Evolutionary conservation across 1,140 invertebrate species (phyloP), one percentile per base, ranked within the genome.

Genomic region (Calephelis virginiensis): DNA sequence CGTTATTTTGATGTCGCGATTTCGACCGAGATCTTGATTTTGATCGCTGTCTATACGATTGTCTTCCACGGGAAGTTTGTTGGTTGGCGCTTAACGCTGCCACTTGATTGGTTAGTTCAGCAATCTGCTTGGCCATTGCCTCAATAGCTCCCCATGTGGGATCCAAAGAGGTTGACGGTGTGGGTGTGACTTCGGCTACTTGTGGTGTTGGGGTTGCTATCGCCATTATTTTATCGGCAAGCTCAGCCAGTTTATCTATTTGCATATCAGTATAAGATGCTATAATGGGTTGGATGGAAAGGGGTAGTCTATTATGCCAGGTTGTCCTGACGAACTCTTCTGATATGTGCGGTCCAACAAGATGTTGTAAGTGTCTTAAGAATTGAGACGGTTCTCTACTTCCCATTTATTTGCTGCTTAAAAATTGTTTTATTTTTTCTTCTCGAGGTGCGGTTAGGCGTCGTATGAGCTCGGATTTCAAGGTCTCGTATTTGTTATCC

Each of bases 401-500:
- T 9, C 17, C 50, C 14, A 53, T 53, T 53, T 53, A 14, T 2
- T 53, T 14, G 3, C 50, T 53, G 50, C 50, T 53, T 28, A 53
- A 53, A 53, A 53, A 53, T 6, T 53, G 50, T 11, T 53, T 53
- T 28, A 53, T 53, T 6, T 53, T 53, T 6, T 53, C 50, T 28
- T 53, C 50, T 8, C 50, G 50, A 0, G 50, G 50, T 11, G 14
- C 50, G 0, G 50, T 53, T 6, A 53, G 50, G 4, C 50, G 50
- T 53, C 50, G 50, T 13, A 53, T 53, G 1, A 53, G 50, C 10
- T 53, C 50, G 6, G 50, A 14, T 17, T 53, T 53, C 3, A 53
- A 17, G 14, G n/a, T 53, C 14, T 53, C 50, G 50, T 53, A 53
- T 53, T 53, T 53, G 28, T 53, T 53, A 17, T 53, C 50, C 14